Evolutionary conservation across 2,888 invertebrate species (phyloP), one percentile per base, ranked within the genome.

Genomic region (Rotaria magnacalcarata): DNA sequence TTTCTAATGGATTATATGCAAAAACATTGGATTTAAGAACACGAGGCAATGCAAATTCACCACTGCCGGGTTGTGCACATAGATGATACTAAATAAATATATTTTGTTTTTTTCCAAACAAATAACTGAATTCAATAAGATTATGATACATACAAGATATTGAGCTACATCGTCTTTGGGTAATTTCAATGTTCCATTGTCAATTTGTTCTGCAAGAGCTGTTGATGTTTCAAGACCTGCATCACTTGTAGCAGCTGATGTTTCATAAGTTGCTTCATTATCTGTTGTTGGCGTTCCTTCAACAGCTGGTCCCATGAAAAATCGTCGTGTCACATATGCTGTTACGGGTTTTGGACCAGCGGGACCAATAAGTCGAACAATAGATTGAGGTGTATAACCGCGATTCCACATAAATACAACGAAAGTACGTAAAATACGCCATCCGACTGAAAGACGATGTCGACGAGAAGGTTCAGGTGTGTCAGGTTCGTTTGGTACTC

Each of bases 61-160:
- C 67, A 34, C 67, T 67, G 67, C 67, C 67, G 5, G 67, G 67
- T 67, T 67, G 67, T 14, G 67, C 67, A 34, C 67, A 67, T n/a
- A 67, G 11, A 67, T 67, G 67, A 67, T 67, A 67, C 67, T 67
- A 67, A 34, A 67, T 24, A 34, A 21, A 54, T 21, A 54, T 3
- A 21, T 5, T 2, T 5, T 6, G 7, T 54, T 54, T 54, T 54
- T 54, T 21, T 54, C 19, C 4, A 54, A 54, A 54, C 4, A 54
- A 52, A 52, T 3, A 52, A 14, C 14, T 11, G 21, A 54, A 54
- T 4, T 54, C 21, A 54, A 6, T 16, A 52, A 16, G 52, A 52
- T 14, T 4, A 54, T 54, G 10, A 21, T 21, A 67, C 67, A 67
- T 67, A 67, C 67, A 34, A 67, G 67, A 67, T 67, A 67, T 67